Evolutionary conservation across 1,140 invertebrate genomes (phyloP).

Genomic region (Drosophila yakuba): DNA sequence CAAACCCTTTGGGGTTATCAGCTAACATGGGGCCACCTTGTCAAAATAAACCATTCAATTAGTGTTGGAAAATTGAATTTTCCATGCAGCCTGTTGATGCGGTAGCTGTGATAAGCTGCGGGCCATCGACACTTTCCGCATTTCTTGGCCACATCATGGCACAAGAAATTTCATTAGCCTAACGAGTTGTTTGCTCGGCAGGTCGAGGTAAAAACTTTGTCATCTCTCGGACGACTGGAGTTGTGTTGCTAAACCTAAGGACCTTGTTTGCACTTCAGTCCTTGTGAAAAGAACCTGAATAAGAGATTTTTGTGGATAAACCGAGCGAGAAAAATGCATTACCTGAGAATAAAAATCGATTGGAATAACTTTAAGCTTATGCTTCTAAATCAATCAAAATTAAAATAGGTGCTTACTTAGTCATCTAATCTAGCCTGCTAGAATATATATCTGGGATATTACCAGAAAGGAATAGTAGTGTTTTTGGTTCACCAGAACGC

Average conservation of each 20-base stretch:
- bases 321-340: constrained; percentile 21
- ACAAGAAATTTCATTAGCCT: constrained; percentile 76
- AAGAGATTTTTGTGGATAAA: constrained; percentile 23
- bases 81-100: constrained; percentile 75
- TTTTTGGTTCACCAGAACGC: background rate
- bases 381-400: background rate
- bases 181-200: constrained; percentile 74
- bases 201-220: constrained; percentile 56
- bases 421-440: background rate
- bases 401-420: too few species aligned
- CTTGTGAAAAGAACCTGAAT: constrained; percentile 10
- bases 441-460: background rate
- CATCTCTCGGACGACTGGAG: constrained; percentile 49
- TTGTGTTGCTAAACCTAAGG: constrained; percentile 21
- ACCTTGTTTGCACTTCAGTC: constrained; percentile 15
- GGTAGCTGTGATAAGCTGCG: constrained; percentile 70
- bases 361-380: background rate
- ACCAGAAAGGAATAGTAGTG: too few species aligned
- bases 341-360: constrained; percentile 6
- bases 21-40: constrained; percentile 68
- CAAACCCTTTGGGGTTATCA: constrained; percentile 61
- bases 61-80: constrained; percentile 78
- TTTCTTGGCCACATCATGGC: constrained; percentile 6
- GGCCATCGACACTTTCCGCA: constrained; percentile 43
- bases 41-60: constrained; percentile 82